Evolutionary conservation across 2,113 vertebrate species (phyloP).

Genomic region (Ptilonorhynchus violaceus): DNA sequence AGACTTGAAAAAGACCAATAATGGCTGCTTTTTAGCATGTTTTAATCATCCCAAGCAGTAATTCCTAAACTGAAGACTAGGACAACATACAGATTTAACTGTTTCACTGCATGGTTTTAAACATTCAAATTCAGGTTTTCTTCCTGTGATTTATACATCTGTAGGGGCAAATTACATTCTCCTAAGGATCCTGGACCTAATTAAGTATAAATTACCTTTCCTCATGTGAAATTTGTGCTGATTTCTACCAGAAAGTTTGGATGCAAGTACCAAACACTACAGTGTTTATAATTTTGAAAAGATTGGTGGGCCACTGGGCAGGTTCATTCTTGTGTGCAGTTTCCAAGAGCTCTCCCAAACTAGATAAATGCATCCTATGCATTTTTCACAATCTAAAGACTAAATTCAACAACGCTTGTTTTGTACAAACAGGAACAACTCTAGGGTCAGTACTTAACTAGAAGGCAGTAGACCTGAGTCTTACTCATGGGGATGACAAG

Average conservation of each 20-base stretch:
- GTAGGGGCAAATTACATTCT: neutral
- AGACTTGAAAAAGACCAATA: neutral
- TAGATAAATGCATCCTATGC: neutral
- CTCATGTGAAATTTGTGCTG: neutral
- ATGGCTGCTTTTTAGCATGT: neutral
- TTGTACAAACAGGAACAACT: neutral
- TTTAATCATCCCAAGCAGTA: neutral
- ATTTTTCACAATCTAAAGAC: neutral
- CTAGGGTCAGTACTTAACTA: neutral
- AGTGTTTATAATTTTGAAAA: neutral
- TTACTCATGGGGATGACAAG: neutral
- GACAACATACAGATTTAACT: neutral
- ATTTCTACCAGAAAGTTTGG: neutral
- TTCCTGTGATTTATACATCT: neutral
- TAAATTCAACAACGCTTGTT: neutral
- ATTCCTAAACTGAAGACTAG: neutral
- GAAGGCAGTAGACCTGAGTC: neutral
- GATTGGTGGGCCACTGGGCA: neutral
- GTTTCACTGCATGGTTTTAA: neutral
- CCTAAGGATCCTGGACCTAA: neutral
- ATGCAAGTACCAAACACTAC: neutral
- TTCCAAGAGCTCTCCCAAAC: neutral
- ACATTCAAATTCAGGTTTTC: neutral
- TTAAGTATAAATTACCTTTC: neutral
- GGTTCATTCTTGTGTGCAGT: neutral